Conservation (phyloP, 2,888 invertebrate genomes). For the Noctua janthe region DNA sequence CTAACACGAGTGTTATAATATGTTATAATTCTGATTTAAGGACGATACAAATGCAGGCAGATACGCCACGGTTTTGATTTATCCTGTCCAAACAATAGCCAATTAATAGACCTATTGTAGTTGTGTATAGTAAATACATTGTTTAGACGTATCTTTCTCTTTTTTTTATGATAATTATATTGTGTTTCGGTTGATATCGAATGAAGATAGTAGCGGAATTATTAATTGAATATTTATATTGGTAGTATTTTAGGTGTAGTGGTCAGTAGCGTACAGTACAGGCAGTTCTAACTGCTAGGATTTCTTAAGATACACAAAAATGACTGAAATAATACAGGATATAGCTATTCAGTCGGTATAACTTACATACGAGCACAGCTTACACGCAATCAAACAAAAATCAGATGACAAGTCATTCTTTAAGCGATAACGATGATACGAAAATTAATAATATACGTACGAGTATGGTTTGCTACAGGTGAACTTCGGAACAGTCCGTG, state of each 20-base stretch:
- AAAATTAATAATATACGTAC: background rate
- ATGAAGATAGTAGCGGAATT: slow-evolving; percentile 28
- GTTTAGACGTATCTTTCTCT: slow-evolving; percentile 43
- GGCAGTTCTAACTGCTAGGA: background rate
- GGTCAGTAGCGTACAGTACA: background rate
- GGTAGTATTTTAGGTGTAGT: background rate
- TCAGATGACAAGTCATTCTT: no score
- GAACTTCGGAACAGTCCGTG: background rate
- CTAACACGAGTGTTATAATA: slow-evolving; percentile 21
- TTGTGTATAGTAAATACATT: slow-evolving; percentile 50
- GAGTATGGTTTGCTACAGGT: background rate
- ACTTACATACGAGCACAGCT: no score
- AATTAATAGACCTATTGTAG: slow-evolving; percentile 57
- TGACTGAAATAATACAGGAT: no score
- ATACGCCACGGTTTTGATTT: slow-evolving; percentile 53
- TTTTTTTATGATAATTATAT: slow-evolving; percentile 41
- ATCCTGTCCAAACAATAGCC: slow-evolving; percentile 66
- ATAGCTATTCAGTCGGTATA: no score
- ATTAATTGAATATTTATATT: background rate
- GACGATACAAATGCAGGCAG: slow-evolving; percentile 61
- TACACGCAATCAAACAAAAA: background rate
- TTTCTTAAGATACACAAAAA: background rate
- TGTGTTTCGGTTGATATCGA: slow-evolving; percentile 37
- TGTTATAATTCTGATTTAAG: slow-evolving; percentile 41
- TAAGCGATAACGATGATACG: no score